These are phyloP conservation scores for Halcyon chelicuti DNA, from an alignment of 2,797 vertebrate genomes.

Conservation along the genomic window DNA sequence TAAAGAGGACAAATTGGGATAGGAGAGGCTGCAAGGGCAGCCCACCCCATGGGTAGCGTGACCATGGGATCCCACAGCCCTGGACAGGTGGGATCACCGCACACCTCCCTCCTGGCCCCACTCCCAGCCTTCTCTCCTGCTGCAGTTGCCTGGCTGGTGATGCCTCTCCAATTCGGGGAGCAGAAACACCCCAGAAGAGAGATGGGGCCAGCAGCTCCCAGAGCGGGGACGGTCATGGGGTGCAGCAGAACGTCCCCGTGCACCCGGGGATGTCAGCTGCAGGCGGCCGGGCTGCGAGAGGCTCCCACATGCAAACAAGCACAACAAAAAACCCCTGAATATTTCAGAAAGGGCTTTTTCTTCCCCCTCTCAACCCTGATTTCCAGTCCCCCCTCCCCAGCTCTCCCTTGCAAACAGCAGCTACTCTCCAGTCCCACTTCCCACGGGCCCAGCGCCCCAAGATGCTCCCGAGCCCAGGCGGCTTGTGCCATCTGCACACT, in stretches of 20 bases:
- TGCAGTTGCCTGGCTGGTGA: neutral
- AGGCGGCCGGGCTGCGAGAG: neutral
- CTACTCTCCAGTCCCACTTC: neutral
- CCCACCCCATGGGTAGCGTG: neutral
- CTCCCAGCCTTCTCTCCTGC: neutral
- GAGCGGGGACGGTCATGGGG: accelerated
- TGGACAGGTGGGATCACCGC: neutral
- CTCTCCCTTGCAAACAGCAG: neutral
- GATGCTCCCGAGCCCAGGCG: neutral
- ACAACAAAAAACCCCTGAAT: accelerated
- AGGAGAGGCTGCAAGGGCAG: accelerated
- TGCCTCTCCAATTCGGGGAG: neutral
- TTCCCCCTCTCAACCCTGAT: neutral
- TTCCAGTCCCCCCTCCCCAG: neutral
- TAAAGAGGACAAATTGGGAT: neutral
- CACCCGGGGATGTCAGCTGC: neutral
- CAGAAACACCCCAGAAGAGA: neutral
- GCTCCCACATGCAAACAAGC: neutral
- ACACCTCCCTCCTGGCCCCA: accelerated
- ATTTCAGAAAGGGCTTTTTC: neutral
- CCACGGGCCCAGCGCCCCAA: neutral
- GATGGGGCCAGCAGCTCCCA: neutral
- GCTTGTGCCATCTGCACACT: constrained; percentile 1
- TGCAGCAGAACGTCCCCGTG: neutral
- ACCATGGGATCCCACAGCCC: accelerated